These are phyloP conservation scores for Arrhopalites spinosus DNA, from an alignment of 2,888 invertebrate species.

Conservation along the genomic window DNA sequence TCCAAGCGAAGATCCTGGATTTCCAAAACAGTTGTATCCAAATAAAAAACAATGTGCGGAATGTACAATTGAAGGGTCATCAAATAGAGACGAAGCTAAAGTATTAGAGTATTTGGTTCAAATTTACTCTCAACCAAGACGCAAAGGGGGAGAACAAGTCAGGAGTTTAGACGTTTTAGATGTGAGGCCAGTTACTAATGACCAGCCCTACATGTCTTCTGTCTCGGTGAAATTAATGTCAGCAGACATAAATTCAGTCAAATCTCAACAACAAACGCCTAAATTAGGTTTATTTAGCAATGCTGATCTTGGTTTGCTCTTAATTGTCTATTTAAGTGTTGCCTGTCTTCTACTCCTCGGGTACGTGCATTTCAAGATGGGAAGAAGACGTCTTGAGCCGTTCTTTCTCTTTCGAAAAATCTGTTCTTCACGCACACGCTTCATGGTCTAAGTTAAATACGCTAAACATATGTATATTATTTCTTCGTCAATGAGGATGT, in stretches of 20 bases:
- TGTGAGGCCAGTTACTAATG: not conserved
- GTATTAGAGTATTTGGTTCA: conserved; percentile 69
- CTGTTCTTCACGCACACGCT: conserved; percentile 7
- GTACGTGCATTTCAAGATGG: conserved; percentile 69
- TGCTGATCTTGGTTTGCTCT: conserved; percentile 76
- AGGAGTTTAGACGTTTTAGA: too few relatives aligned
- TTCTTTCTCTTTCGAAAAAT: conserved; percentile 30
- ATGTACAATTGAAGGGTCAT: conserved; percentile 66
- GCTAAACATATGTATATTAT: too few relatives aligned
- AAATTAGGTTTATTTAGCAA: conserved; percentile 62
- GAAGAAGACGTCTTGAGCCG: conserved; percentile 44
- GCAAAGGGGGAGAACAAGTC: conserved; percentile 5
- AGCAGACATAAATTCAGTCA: not conserved
- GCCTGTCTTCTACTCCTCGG: conserved; percentile 75
- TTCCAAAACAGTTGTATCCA: conserved; percentile 91
- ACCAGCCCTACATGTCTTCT: not conserved
- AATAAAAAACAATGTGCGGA: conserved; percentile 68
- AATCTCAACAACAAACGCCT: conserved; percentile 10
- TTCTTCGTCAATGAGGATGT: too few relatives aligned
- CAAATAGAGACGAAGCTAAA: conserved; percentile 67
- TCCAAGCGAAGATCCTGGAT: conserved; percentile 83
- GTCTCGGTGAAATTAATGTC: conserved; percentile 19
- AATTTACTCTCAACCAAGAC: conserved; percentile 61
- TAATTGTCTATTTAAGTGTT: conserved; percentile 75
- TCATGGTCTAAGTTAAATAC: conserved; percentile 19